Percentiles rank a stretch among this genome's conserved stretches.
These are phyloP conservation scores for Tachina grossa DNA, from an alignment of 2,888 invertebrate genomes.

Conservation along the genomic window DNA sequence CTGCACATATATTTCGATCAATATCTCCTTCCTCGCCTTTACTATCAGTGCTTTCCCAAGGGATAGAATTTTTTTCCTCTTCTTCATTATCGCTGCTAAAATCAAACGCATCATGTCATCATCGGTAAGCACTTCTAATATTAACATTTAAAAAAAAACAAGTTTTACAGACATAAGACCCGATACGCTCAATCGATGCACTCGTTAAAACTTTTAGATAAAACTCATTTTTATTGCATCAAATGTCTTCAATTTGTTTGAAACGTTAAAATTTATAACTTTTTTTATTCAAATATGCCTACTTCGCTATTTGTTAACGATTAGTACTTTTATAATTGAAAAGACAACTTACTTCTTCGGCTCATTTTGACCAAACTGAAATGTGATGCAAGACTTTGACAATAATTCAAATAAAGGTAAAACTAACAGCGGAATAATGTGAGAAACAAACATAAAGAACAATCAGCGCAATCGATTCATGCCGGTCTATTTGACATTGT, in stretches of 20 bases:
- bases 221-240: slow-evolving; percentile 38
- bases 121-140: slow-evolving; percentile 31
- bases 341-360: too few species aligned
- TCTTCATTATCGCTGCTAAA: slow-evolving; percentile 50
- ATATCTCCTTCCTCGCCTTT: slow-evolving; percentile 41
- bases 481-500: too few species aligned
- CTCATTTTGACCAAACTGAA: too few species aligned
- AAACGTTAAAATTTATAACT: slow-evolving; percentile 21
- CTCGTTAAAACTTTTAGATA: slow-evolving; percentile 30
- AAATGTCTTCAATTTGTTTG: slow-evolving; percentile 18
- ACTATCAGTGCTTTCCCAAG: slow-evolving; percentile 48
- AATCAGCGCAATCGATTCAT: too few species aligned
- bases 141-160: slow-evolving; percentile 33
- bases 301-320: too few species aligned
- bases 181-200: slow-evolving; percentile 46
- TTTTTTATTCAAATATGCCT: too few species aligned
- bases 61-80: slow-evolving; percentile 34
- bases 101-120: slow-evolving; percentile 36
- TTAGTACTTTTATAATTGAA: too few species aligned
- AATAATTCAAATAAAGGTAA: too few species aligned
- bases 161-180: slow-evolving; percentile 1
- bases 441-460: too few species aligned
- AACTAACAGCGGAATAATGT: too few species aligned
- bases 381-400: too few species aligned
- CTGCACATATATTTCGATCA: slow-evolving; percentile 37